A percentile compares a stretch with the other conserved stretches of the same genome.
Evolutionary conservation across 2,113 vertebrate genomes (phyloP).

Genomic region (Pleuronectes platessa): DNA sequence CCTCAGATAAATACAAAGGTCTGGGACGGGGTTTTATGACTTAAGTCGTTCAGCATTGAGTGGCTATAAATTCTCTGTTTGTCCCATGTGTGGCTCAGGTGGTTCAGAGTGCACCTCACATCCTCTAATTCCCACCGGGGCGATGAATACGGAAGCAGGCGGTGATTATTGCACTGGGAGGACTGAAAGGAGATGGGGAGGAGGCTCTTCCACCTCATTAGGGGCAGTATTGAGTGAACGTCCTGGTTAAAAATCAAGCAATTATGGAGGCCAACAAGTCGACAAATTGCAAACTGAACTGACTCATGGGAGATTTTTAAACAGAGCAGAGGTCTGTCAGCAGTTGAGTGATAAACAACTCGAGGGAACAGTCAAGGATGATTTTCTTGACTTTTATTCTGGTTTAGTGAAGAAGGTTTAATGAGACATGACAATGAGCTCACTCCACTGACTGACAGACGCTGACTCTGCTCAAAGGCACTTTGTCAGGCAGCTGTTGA

Average conservation of each 20-base stretch:
- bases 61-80: background rate
- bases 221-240: background rate
- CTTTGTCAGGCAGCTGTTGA: background rate
- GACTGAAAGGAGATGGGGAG: background rate
- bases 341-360: background rate
- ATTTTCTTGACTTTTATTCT: background rate
- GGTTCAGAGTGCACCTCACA: background rate
- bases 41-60: background rate
- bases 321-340: background rate
- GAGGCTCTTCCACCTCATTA: constrained; percentile 12
- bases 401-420: background rate
- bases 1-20: background rate
- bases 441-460: background rate
- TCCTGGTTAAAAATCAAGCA: background rate
- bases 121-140: constrained; percentile 16
- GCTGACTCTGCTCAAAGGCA: background rate
- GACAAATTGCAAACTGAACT: background rate
- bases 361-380: background rate
- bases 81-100: constrained; percentile 28
- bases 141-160: constrained; percentile 1
- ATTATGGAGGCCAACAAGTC: background rate
- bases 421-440: background rate
- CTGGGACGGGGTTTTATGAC: background rate
- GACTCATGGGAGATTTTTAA: constrained; percentile 7
- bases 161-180: constrained; percentile 5